A percentile compares a stretch with the other conserved stretches of the same genome.
phyloP scores from a whole-genome alignment of 1,140 invertebrate genomes.

The Drosophila repleta region DNA sequence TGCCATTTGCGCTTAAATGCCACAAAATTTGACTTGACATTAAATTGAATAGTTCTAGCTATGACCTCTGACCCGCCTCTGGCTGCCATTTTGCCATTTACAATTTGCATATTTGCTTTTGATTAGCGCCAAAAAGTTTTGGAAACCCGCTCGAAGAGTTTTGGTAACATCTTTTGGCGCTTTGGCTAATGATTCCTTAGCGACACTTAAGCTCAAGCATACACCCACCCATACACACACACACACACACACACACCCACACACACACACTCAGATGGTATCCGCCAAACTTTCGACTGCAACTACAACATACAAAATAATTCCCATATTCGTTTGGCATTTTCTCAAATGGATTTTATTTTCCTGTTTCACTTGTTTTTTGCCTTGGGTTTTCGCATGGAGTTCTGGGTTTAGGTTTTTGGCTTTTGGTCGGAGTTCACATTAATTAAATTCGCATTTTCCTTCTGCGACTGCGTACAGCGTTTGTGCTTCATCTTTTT shows the following conservation, averaged over 20 bases:
- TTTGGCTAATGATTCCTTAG: constrained; percentile 43
- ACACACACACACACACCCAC: neutral
- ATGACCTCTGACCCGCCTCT: constrained; percentile 33
- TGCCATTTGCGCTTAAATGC: constrained; percentile 69
- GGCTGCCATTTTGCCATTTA: constrained; percentile 2
- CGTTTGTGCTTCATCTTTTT: too few relatives aligned
- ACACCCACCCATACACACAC: constrained; percentile 5
- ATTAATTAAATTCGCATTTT: constrained; percentile 76
- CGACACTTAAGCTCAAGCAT: constrained; percentile 44
- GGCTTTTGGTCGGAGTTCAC: constrained; percentile 27
- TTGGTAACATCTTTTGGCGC: constrained; percentile 40
- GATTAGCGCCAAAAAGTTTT: constrained; percentile 36
- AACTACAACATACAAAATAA: constrained; percentile 73
- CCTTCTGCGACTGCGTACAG: constrained; percentile 33
- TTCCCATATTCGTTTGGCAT: constrained; percentile 67
- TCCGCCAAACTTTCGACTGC: constrained; percentile 50
- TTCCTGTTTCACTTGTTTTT: neutral
- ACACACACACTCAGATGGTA: too few relatives aligned
- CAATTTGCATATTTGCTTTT: constrained; percentile 47
- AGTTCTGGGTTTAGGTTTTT: constrained; percentile 13
- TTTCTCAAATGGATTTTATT: constrained; percentile 26
- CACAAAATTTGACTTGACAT: constrained; percentile 52
- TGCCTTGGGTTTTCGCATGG: constrained; percentile 18
- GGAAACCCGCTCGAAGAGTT: neutral
- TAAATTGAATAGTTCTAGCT: constrained; percentile 52